These are phyloP conservation scores for Megamerina dolium DNA, from an alignment of 2,888 invertebrate genomes.

Conservation along the genomic window DNA sequence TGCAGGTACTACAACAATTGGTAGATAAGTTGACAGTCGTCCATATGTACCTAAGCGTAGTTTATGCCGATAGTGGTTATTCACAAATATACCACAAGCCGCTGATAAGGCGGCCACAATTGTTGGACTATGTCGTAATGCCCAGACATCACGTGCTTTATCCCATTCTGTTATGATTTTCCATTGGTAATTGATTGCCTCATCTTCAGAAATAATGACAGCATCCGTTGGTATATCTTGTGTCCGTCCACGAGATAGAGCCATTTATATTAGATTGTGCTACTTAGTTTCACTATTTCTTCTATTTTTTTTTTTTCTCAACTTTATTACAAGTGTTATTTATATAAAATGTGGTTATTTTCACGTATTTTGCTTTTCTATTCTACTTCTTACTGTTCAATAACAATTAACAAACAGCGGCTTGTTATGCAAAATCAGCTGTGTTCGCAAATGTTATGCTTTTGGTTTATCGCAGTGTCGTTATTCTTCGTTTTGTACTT, in stretches of 20 bases:
- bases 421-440: no score
- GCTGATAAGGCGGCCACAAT: conserved; percentile 54
- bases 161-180: conserved; percentile 58
- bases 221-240: conserved; percentile 58
- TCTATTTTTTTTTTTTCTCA: no score
- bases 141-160: conserved; percentile 57
- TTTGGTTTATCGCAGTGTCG: no score
- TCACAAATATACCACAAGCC: conserved; percentile 56
- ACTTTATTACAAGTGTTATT: no score
- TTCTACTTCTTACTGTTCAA: no score
- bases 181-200: conserved; percentile 59
- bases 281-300: background rate
- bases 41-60: conserved; percentile 58
- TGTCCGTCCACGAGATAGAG: conserved; percentile 51
- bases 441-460: no score
- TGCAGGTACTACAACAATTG: conserved; percentile 58
- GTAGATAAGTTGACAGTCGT: conserved; percentile 56
- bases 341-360: no score
- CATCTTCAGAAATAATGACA: conserved; percentile 52
- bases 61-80: conserved; percentile 57
- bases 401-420: no score
- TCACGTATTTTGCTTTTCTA: no score
- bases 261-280: conserved; percentile 49
- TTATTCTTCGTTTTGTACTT: no score
- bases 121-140: conserved; percentile 52